Evolutionary conservation across 2,888 invertebrate species (phyloP).

Genomic region (Diplolepis rosae): DNA sequence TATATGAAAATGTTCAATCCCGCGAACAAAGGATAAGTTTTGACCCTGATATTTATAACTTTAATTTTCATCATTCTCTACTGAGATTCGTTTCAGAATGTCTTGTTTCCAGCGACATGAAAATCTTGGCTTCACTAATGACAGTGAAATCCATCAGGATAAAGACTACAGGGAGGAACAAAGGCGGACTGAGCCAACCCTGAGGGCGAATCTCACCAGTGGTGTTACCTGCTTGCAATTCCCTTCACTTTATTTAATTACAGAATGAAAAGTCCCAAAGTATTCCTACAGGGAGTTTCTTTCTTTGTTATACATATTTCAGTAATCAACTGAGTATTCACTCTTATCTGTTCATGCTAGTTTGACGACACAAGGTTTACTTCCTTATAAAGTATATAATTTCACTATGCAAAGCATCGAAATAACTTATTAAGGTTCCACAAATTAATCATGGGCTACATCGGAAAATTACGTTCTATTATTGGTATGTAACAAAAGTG

Average conservation of each 20-base stretch:
- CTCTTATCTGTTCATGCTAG: too few species aligned
- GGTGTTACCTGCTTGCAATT: conserved; percentile 41
- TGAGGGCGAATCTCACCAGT: conserved; percentile 54
- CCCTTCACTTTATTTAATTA: conserved; percentile 60
- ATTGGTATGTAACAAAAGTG: too few species aligned
- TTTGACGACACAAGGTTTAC: too few species aligned
- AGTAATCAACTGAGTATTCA: not conserved
- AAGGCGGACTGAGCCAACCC: conserved; percentile 41
- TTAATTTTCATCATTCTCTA: not conserved
- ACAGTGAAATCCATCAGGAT: conserved; percentile 65
- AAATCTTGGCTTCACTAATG: conserved; percentile 60
- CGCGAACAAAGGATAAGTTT: too few species aligned
- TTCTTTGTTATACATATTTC: not conserved
- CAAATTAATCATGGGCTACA: too few species aligned
- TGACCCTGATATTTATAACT: not conserved
- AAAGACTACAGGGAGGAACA: conserved; percentile 48
- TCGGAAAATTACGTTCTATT: too few species aligned
- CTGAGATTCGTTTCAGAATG: conserved; percentile 28
- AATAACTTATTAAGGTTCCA: too few species aligned
- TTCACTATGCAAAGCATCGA: too few species aligned
- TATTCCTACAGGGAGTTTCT: not conserved
- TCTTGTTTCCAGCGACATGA: conserved; percentile 47
- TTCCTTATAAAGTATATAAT: too few species aligned
- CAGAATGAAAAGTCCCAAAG: conserved; percentile 12
- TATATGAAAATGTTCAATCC: not conserved